A percentile compares a stretch with the other conserved stretches of the same genome.
phyloP scores from a whole-genome alignment of 1,140 invertebrate species.

The Papilio machaon region DNA sequence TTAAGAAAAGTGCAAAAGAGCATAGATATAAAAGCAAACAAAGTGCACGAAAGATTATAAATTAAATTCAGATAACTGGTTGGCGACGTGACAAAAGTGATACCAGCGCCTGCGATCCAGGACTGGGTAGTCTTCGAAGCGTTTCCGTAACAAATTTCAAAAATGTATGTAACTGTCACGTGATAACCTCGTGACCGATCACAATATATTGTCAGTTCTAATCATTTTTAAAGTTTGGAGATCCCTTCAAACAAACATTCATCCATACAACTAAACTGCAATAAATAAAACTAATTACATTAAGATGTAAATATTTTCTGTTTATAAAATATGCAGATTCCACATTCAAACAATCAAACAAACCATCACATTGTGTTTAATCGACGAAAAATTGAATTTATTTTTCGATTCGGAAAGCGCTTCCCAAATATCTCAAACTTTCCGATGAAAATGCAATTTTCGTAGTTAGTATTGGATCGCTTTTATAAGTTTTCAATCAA shows the following conservation, averaged over 20 bases:
- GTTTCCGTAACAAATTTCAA: too few relatives aligned
- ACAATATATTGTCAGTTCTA: too few relatives aligned
- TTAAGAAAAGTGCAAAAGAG: too few relatives aligned
- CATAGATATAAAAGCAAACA: not conserved
- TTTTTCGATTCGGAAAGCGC: not conserved
- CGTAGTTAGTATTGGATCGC: slow-evolving; percentile 1
- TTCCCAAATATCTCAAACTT: slow-evolving; percentile 23
- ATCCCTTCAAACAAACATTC: too few relatives aligned
- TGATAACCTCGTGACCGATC: too few relatives aligned
- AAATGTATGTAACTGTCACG: too few relatives aligned
- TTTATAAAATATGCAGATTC: not conserved
- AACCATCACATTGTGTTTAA: not conserved
- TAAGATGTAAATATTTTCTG: not conserved
- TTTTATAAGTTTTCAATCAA: slow-evolving; percentile 23
- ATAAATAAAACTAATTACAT: too few relatives aligned
- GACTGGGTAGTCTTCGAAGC: too few relatives aligned
- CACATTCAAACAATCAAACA: not conserved
- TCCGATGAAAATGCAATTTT: not conserved
- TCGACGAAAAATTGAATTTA: slow-evolving; percentile 14
- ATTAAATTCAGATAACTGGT: not conserved
- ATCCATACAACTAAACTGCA: too few relatives aligned
- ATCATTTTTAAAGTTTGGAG: too few relatives aligned
- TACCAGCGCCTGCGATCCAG: too few relatives aligned
- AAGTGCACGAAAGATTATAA: not conserved
- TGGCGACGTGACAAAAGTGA: not conserved